phyloP scores from a whole-genome alignment of 2,113 vertebrate genomes.

The Pseudopipra pipra region DNA sequence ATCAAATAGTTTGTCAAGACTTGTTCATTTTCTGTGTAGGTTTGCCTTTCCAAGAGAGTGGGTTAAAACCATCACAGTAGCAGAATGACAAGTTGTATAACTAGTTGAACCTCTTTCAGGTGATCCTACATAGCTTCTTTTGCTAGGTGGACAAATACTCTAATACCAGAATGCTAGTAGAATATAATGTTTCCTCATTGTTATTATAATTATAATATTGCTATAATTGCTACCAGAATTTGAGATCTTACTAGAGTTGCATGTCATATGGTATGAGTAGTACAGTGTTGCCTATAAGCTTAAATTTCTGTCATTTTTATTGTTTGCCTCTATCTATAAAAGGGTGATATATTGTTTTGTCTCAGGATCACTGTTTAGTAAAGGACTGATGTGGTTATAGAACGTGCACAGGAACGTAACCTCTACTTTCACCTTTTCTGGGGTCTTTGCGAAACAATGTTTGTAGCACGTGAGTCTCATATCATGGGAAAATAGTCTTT shows the following conservation, averaged over 20 bases:
- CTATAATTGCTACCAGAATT: not conserved
- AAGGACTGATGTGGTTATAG: not conserved
- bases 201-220: not conserved
- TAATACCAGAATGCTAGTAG: not conserved
- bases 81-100: not conserved
- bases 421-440: not conserved
- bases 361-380: not conserved
- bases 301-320: not conserved
- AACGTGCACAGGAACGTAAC: not conserved
- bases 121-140: not conserved
- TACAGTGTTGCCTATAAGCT: not conserved
- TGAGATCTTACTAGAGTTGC: not conserved
- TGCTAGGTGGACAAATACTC: not conserved
- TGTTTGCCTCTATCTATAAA: not conserved
- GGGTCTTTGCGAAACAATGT: not conserved
- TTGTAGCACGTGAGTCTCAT: not conserved
- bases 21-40: not conserved
- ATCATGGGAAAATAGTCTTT: not conserved
- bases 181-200: not conserved
- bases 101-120: not conserved
- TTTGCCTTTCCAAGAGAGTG: not conserved
- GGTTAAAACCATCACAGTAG: not conserved
- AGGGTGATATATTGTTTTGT: not conserved
- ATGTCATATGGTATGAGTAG: not conserved
- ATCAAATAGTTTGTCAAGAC: not conserved